These are phyloP conservation scores for Mongoloraphidia duomilia DNA, from an alignment of 2,888 invertebrate species.

Conservation along the genomic window DNA sequence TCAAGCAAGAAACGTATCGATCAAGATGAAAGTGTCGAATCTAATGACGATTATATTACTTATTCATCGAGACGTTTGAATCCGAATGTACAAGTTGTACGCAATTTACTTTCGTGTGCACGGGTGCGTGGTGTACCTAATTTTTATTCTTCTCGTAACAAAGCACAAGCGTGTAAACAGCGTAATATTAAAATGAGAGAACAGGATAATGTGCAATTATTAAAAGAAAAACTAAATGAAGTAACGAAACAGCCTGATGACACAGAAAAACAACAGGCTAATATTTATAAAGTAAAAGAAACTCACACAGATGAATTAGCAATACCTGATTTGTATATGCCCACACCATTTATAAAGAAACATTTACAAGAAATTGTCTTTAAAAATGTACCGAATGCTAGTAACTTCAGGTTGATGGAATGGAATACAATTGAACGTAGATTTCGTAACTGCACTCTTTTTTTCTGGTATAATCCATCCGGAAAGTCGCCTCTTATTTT, in stretches of 20 bases:
- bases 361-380: constrained; percentile 1
- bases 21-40: not conserved
- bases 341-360: constrained; percentile 1
- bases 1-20: constrained; percentile 1
- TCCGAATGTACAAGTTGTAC: not conserved
- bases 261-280: not conserved
- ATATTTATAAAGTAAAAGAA: not conserved
- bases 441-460: constrained; percentile 10
- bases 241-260: not conserved
- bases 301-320: not conserved
- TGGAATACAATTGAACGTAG: constrained; percentile 15
- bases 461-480: constrained; percentile 17
- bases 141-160: constrained; percentile 2
- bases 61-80: constrained; percentile 1
- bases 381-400: not conserved
- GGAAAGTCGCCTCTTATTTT: constrained; percentile 6
- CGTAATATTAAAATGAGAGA: not conserved
- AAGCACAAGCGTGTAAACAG: constrained; percentile 2
- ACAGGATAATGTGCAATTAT: not conserved
- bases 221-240: not conserved
- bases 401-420: constrained; percentile 11
- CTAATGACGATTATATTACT: not conserved
- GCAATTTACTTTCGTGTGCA: constrained; percentile 1
- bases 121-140: constrained; percentile 5
- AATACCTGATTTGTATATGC: constrained; percentile 5